These are phyloP conservation scores for Calyptommatus sinebrachiatus DNA, from an alignment of 2,113 vertebrate genomes.

Conservation along the genomic window DNA sequence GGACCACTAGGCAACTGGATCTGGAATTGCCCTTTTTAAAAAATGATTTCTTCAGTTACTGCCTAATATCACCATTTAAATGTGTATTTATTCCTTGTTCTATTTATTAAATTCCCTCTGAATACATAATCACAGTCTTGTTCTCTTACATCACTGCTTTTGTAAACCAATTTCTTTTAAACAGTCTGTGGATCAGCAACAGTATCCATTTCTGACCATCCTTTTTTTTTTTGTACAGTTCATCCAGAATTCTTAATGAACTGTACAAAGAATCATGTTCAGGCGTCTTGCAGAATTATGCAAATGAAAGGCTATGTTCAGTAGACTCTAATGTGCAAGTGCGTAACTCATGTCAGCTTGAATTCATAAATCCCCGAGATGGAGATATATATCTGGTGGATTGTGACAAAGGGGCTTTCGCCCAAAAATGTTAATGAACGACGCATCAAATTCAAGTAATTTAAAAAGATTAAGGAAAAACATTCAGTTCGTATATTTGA, in stretches of 20 bases:
- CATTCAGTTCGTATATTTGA: constrained; percentile 14
- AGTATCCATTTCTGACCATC: constrained; percentile 1
- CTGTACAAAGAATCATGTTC: constrained; percentile 47
- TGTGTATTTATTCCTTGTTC: constrained; percentile 37
- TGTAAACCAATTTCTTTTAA: constrained; percentile 28
- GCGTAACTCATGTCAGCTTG: constrained; percentile 42
- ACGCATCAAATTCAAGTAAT: constrained; percentile 38
- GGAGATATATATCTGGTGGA: constrained; percentile 23
- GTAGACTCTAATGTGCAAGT: constrained; percentile 40
- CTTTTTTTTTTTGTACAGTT: constrained; percentile 13
- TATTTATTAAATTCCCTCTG: constrained; percentile 52
- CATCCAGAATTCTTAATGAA: background rate
- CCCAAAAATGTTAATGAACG: constrained; percentile 51
- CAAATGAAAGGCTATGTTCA: constrained; percentile 53
- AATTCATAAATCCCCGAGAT: constrained; percentile 55
- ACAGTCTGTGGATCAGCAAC: background rate
- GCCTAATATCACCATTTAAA: constrained; percentile 38
- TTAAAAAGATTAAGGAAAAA: constrained; percentile 33
- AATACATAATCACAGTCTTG: background rate
- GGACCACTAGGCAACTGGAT: too few species aligned
- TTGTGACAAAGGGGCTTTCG: constrained; percentile 45
- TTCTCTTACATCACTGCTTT: constrained; percentile 40
- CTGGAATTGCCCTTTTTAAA: too few species aligned
- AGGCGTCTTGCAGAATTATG: constrained; percentile 44
- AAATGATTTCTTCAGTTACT: background rate